These are phyloP conservation scores for Sarcophaga bullata DNA, from an alignment of 1,140 invertebrate genomes.

Conservation along the genomic window DNA sequence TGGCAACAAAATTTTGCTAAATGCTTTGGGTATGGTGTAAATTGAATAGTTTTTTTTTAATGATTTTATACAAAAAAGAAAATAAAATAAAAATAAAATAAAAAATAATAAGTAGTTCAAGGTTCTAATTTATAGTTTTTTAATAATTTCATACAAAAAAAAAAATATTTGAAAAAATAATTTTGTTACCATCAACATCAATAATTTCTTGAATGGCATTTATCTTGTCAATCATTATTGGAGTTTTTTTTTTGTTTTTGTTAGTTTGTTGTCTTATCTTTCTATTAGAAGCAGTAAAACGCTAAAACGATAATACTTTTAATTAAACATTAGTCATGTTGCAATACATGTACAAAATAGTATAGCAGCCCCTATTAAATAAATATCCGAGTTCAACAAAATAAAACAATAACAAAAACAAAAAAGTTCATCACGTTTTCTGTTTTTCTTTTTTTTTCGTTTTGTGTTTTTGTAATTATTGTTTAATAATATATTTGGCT, in stretches of 20 bases:
- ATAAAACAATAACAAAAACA: background rate
- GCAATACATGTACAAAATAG: background rate
- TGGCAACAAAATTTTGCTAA: too few species aligned
- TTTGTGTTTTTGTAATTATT: background rate
- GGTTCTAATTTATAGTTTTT: background rate
- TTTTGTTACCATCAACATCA: too few species aligned
- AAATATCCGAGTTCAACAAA: background rate
- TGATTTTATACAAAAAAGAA: background rate
- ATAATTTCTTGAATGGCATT: background rate
- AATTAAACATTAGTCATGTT: background rate
- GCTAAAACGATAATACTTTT: background rate
- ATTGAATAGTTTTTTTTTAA: background rate
- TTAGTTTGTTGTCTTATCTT: background rate
- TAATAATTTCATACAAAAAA: too few species aligned
- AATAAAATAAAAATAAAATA: background rate
- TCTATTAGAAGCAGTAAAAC: too few species aligned
- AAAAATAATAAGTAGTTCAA: background rate
- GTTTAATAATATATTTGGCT: background rate
- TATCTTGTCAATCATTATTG: constrained; percentile 3
- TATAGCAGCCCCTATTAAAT: background rate
- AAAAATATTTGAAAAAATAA: too few species aligned
- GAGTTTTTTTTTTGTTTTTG: background rate
- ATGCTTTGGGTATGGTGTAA: background rate
- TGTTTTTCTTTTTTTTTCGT: background rate
- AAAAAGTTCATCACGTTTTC: background rate